Evolutionary conservation across 2,113 vertebrate species (phyloP), one percentile per base, ranked within the genome.

Genomic region (Plecotus auritus): DNA sequence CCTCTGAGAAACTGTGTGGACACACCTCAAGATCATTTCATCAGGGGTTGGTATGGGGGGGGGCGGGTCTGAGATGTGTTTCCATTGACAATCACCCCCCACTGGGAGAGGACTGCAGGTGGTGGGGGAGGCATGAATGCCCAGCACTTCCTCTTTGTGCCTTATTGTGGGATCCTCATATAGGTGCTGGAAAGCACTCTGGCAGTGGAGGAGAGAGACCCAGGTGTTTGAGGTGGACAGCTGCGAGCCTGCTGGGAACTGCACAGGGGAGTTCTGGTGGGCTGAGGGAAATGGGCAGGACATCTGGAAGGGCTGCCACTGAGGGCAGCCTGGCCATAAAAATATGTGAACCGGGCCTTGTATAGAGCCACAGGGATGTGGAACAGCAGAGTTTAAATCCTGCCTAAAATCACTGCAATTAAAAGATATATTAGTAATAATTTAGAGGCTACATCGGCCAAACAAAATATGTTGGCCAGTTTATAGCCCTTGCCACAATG

Each of bases 81-180:
- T 73, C 18, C 1, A 47, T 56, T 26, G 18, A 17, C 18, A 35
- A 37, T 49, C 18, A 42, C 32, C 26, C 9, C 6, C 2, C 32
- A 0, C 6, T 16, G 30, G 26, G 20, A 74, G 28, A 81, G 51
- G 12, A 7, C 2, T 56, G 1, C 3, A 6, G 0, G 26, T 2
- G 4, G 4, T 1, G 10, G 23, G 56, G 1, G 26, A 8, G 13
- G 8, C 26, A 16, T 16, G 49, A 4, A 28, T 18, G 4, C 5
- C 18, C 11, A 47, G 70, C 5, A 18, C 17, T 56, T 45, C 30
- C 23, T 61, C 45, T 84, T 20, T 42, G 47, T 35, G 40, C 7
- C 49, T 73, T 35, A 5, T 7, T 16, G 4, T 4, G 45, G 47
- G 59, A 67, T 70, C 32, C 66, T n/a, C 7, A 47, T 40, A 77